phyloP scores from a whole-genome alignment of 1,140 invertebrate genomes.

The Lepidurus apus region DNA sequence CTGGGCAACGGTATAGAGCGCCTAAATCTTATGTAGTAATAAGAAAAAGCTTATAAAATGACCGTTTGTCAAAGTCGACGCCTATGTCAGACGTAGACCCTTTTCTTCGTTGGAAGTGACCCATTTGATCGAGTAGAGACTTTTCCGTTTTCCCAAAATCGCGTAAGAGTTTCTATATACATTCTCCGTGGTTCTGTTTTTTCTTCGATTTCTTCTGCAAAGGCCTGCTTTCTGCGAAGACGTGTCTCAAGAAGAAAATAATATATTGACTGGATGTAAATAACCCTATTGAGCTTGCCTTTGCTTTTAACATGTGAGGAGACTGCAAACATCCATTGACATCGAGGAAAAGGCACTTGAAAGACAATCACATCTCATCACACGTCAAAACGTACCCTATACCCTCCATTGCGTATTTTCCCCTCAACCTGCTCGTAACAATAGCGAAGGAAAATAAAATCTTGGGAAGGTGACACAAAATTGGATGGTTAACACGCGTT shows the following conservation, averaged over 20 bases:
- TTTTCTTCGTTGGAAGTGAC: conserved; percentile 7
- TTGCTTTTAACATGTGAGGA: too few relatives aligned
- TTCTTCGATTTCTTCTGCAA: background rate
- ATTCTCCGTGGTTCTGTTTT: background rate
- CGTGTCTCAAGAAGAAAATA: background rate
- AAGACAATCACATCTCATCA: too few relatives aligned
- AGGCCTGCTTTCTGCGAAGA: background rate
- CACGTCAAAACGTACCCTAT: too few relatives aligned
- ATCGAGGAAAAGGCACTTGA: too few relatives aligned
- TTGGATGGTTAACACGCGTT: too few relatives aligned
- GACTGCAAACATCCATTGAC: too few relatives aligned
- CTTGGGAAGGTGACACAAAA: too few relatives aligned
- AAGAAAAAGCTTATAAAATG: conserved; percentile 12
- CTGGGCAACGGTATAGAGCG: background rate
- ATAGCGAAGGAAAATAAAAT: too few relatives aligned
- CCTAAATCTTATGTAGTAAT: background rate
- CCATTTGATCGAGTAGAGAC: background rate
- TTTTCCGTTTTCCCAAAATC: background rate
- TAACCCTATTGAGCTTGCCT: too few relatives aligned
- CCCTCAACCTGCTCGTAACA: too few relatives aligned
- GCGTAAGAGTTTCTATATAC: background rate
- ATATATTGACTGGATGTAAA: too few relatives aligned
- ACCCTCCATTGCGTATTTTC: too few relatives aligned
- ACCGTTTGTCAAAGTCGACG: conserved; percentile 18
- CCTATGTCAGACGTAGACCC: background rate